Conservation (phyloP, 2,888 invertebrate species). For the Drosophila leonis region DNA sequence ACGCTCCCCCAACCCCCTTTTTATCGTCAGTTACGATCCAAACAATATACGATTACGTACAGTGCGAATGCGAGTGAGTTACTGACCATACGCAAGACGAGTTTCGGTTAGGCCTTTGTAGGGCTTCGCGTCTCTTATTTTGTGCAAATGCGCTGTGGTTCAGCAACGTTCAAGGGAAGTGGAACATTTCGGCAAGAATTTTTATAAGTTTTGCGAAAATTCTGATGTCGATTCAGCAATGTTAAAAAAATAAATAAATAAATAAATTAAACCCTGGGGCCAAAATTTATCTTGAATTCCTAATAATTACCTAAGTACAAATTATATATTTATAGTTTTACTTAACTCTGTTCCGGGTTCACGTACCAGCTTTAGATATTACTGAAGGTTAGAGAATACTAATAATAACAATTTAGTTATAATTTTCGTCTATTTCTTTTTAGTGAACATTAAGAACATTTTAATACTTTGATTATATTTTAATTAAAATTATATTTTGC, state of each 20-base stretch:
- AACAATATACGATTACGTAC: slow-evolving; percentile 30
- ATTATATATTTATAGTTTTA: slow-evolving; percentile 3
- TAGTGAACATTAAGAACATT: not conserved
- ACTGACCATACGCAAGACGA: slow-evolving; percentile 77
- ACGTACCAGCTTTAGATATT: not conserved
- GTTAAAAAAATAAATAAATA: too few species aligned
- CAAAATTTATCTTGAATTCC: not conserved
- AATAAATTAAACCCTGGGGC: not conserved
- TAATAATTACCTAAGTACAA: not conserved
- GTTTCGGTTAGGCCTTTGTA: slow-evolving; percentile 60
- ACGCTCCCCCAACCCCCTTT: slow-evolving; percentile 6
- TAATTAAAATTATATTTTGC: not conserved
- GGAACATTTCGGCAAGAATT: slow-evolving; percentile 3
- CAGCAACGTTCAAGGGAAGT: slow-evolving; percentile 11
- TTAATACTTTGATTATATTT: not conserved
- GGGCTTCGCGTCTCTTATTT: slow-evolving; percentile 45
- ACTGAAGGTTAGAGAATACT: not conserved
- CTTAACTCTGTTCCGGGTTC: not conserved
- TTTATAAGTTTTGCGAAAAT: not conserved
- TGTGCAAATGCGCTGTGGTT: slow-evolving; percentile 10
- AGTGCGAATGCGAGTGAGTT: slow-evolving; percentile 38
- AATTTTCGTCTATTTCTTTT: not conserved
- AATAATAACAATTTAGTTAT: not conserved
- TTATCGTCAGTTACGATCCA: slow-evolving; percentile 13
- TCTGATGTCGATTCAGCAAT: too few species aligned